Base-by-base conservation (phyloP, 2,113 vertebrate genomes). In the Loxodonta africana region DNA sequence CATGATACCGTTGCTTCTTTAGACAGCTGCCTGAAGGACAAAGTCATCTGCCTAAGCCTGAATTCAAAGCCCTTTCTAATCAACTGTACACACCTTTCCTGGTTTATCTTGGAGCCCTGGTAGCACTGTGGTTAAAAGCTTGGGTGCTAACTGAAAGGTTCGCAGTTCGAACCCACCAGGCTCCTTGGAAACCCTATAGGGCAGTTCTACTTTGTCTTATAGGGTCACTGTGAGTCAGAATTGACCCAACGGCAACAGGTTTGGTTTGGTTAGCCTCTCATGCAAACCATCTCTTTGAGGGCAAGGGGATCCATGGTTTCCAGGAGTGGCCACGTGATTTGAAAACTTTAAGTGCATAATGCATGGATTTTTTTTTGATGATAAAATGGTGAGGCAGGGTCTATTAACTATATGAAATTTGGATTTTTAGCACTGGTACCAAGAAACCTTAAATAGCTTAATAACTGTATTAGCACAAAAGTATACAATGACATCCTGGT, bases 331-430 rank as follows among this genome's bases (percentile, higher is more conserved):
- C 48, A 82, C 46, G 28, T 73, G 41, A 69, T 60, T 10, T 81
- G 63, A 74, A 69, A 60, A 69, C 6, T 28, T 83, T 25, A 25
- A 15, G 11, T 78, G 18, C 8, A 78, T 69, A 83, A 83, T 62
- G 41, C 37, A 60, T 88, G 73, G 73, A 30, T 83, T 78, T 73
- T 62, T 62, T 53, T 57, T 37, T 33, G 60, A 33, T 48, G 4
- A 30, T 83, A 92, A 95, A 85, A 88, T 30, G 8, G 69, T 87
- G 28, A 95, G 51, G 78, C 23, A 37, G 60, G 84, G 69, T 44
- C 46, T 88, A 80, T 63, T 85, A 74, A 46, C 0, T 8, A 69
- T 60, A 67, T n/a, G 69, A 67, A 88, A 6, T 57, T 77, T 60
- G 88, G 17, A 46, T 37, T 48, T 77, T 95, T n/a, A 88, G 76